phyloP scores from a whole-genome alignment of 2,888 invertebrate genomes.

The Adelphocoris suturalis region DNA sequence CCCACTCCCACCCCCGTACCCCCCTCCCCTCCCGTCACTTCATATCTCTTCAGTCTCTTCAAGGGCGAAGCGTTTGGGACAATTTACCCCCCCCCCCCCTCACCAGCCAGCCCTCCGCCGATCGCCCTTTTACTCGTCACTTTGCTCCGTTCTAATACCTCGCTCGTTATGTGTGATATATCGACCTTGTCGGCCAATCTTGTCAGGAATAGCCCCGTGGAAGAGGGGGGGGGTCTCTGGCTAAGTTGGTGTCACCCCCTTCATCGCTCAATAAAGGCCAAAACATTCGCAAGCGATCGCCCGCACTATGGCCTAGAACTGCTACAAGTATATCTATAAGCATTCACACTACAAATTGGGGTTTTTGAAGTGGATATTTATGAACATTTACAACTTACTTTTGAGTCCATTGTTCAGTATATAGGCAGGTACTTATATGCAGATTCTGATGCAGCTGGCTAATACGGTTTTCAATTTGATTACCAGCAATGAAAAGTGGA shows the following conservation, averaged over 20 bases:
- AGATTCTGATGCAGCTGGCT: no score
- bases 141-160: slow-evolving; percentile 45
- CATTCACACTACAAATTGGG: no score
- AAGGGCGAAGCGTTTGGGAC: slow-evolving; percentile 41
- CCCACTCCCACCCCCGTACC: slow-evolving; percentile 13
- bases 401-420: no score
- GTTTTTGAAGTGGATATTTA: no score
- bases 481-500: no score
- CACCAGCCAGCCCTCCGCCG: neutral
- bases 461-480: no score
- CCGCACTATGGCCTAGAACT: neutral
- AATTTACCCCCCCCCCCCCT: neutral
- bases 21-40: neutral
- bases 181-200: slow-evolving; percentile 54
- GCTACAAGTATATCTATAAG: no score
- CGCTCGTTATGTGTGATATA: slow-evolving; percentile 29
- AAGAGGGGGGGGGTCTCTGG: neutral
- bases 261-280: slow-evolving; percentile 29
- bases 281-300: neutral
- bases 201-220: slow-evolving; percentile 34
- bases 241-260: neutral
- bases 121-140: slow-evolving; percentile 22
- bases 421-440: no score
- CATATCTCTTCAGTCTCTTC: neutral
- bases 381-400: no score